Evolutionary conservation across 2,113 vertebrate species (phyloP).

Genomic region (Hypanus sabinus): DNA sequence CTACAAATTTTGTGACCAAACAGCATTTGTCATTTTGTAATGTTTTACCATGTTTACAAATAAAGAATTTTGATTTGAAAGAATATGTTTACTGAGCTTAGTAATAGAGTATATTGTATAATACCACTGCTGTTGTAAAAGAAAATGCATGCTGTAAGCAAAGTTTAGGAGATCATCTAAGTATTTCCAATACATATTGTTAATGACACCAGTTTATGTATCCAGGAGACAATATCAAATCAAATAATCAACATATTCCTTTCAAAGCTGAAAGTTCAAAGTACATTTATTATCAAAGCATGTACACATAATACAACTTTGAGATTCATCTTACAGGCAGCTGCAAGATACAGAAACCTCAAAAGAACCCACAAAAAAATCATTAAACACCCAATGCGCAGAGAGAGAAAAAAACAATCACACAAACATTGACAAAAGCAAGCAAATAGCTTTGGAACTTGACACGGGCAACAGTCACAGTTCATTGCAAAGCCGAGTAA

Average conservation of each 20-base stretch:
- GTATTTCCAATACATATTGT: background rate
- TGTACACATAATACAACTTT: no score
- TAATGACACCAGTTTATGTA: background rate
- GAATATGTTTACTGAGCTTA: background rate
- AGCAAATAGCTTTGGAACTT: no score
- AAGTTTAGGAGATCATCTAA: background rate
- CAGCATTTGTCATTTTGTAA: background rate
- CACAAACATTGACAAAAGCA: no score
- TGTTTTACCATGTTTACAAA: background rate
- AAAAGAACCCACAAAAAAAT: no score
- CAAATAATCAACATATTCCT: background rate
- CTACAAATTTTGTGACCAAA: background rate
- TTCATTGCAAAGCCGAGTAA: no score
- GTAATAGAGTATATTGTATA: background rate
- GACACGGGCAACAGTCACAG: no score
- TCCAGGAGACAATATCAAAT: background rate
- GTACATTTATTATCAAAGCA: no score
- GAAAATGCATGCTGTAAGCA: background rate
- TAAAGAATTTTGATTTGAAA: background rate
- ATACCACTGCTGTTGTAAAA: background rate
- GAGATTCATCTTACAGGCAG: no score
- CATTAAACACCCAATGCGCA: no score
- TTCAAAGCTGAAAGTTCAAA: no score
- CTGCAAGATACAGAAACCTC: no score
- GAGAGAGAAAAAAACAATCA: no score